These are phyloP conservation scores for Iphiclides podalirius DNA, from an alignment of 2,888 invertebrate species.

Conservation along the genomic window DNA sequence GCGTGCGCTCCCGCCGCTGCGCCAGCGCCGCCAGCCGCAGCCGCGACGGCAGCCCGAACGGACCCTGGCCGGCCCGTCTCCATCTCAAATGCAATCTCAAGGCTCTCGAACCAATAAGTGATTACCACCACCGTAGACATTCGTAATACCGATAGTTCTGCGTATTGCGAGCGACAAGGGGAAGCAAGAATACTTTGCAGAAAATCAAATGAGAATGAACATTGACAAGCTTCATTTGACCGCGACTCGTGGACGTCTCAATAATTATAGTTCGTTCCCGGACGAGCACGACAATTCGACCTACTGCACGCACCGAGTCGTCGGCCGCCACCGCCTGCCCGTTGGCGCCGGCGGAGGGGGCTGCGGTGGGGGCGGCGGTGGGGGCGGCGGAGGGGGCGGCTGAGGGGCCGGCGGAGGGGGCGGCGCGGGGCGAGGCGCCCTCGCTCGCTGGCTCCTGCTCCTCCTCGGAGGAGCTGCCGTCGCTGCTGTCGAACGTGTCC, in stretches of 20 bases:
- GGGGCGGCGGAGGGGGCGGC: conserved; percentile 23
- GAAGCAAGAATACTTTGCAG: too few species aligned
- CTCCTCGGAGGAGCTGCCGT: conserved; percentile 61
- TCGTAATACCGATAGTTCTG: too few species aligned
- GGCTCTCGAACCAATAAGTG: too few species aligned
- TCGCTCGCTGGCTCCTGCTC: conserved; percentile 32
- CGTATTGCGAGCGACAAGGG: too few species aligned
- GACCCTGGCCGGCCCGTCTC: conserved; percentile 26
- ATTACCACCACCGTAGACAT: too few species aligned
- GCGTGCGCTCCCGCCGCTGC: conserved; percentile 55
- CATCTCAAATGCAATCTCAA: too few species aligned
- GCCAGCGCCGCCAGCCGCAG: conserved; percentile 66
- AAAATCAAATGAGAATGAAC: too few species aligned
- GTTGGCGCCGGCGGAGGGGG: conserved; percentile 33
- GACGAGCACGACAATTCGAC: too few species aligned
- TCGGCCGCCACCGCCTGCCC: conserved; percentile 53
- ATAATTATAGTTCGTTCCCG: too few species aligned
- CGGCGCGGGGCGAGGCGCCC: conserved; percentile 22
- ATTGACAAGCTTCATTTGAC: too few species aligned
- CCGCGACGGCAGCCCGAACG: conserved; percentile 67
- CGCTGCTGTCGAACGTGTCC: conserved; percentile 67
- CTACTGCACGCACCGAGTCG: conserved; percentile 3
- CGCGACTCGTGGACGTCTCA: too few species aligned
- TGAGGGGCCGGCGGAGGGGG: conserved; percentile 23
- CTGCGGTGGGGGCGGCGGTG: conserved; percentile 7